These are phyloP conservation scores for Alectura lathami DNA, from an alignment of 2,113 vertebrate species.

Conservation along the genomic window DNA sequence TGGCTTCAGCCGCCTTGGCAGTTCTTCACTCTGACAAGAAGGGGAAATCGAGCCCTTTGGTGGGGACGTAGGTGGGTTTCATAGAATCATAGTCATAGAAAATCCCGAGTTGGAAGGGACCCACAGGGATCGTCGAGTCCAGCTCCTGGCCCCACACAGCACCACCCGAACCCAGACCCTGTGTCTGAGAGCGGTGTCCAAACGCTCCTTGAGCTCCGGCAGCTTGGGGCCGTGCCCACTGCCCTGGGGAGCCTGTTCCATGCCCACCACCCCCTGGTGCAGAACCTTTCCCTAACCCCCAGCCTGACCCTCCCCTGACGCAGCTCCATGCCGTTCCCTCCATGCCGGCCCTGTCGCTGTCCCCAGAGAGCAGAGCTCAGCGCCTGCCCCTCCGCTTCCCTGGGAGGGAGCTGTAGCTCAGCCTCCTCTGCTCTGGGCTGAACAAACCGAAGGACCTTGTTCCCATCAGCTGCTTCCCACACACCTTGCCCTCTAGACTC, in stretches of 20 bases:
- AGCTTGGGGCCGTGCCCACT: not conserved
- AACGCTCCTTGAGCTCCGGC: not conserved
- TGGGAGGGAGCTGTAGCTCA: not conserved
- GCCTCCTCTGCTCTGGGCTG: not conserved
- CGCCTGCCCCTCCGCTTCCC: not conserved
- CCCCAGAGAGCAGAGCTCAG: not conserved
- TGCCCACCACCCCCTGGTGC: not conserved
- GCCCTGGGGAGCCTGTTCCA: not conserved
- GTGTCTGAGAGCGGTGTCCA: not conserved
- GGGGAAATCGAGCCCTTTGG: not conserved
- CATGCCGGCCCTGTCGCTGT: not conserved
- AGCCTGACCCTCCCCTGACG: not conserved
- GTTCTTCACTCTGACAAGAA: not conserved
- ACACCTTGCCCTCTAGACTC: too few relatives aligned
- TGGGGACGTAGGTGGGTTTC: not conserved
- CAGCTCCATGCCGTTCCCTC: not conserved
- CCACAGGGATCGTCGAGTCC: not conserved
- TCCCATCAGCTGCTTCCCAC: not conserved
- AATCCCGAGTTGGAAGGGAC: not conserved
- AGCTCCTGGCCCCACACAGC: not conserved
- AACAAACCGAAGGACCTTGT: not conserved
- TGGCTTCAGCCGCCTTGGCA: not conserved
- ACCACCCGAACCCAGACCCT: not conserved
- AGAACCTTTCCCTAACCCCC: not conserved
- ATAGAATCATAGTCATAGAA: not conserved